phyloP scores from a whole-genome alignment of 2,888 invertebrate species.

The Tipula vernalis region DNA sequence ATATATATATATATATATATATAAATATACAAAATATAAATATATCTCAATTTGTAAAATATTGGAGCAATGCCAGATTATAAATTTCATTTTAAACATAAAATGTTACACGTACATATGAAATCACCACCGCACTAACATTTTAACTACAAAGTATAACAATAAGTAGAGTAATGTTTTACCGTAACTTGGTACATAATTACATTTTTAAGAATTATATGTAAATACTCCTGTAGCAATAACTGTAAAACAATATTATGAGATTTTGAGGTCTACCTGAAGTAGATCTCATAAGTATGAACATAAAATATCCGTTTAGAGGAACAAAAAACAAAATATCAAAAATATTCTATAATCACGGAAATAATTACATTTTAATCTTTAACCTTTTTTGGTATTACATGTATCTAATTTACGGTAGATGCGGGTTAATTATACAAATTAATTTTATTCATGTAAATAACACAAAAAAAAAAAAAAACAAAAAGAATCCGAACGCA shows the following conservation, averaged over 20 bases:
- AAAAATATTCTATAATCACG: neutral
- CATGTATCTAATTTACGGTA: neutral
- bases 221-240: neutral
- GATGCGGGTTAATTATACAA: neutral
- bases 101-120: neutral
- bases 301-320: neutral
- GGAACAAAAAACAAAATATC: neutral
- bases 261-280: neutral
- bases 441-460: neutral
- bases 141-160: neutral
- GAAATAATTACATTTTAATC: conserved; percentile 4
- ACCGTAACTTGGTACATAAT: neutral
- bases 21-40: too few species aligned
- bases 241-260: neutral
- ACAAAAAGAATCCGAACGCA: neutral
- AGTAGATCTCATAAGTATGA: neutral
- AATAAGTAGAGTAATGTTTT: neutral
- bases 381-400: neutral
- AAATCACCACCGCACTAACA: neutral
- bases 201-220: neutral
- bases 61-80: neutral
- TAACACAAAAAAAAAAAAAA: neutral
- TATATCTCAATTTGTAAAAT: neutral
- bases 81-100: neutral
- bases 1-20: neutral